Conservation (phyloP, 1,140 invertebrate genomes). For the Elymnias hypermnestra region DNA sequence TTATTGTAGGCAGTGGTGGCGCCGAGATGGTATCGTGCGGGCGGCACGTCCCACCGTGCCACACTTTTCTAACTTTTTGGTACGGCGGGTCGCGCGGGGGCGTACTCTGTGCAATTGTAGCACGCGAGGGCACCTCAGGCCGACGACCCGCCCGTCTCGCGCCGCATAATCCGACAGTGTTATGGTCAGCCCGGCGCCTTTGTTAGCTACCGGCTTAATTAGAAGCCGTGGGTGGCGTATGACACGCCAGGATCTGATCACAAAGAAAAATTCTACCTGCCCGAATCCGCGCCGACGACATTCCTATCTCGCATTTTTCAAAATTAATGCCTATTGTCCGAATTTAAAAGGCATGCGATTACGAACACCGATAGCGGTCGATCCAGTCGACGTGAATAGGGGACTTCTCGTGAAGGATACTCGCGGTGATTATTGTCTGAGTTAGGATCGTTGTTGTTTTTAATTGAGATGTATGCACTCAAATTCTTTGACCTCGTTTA, state of each 20-base stretch:
- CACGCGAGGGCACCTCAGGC: conserved; percentile 63
- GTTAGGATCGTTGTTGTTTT: conserved; percentile 28
- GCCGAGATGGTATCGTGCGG: conserved; percentile 56
- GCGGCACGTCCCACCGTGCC: conserved; percentile 38
- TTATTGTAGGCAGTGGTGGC: no score
- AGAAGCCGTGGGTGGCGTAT: conserved; percentile 69
- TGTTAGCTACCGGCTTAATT: conserved; percentile 70
- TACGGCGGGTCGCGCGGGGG: conserved; percentile 50
- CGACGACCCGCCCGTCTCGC: conserved; percentile 32
- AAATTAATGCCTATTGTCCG: conserved; percentile 70
- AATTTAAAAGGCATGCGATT: conserved; percentile 37
- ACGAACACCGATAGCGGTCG: conserved; percentile 35
- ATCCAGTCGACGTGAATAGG: conserved; percentile 12
- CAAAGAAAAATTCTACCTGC: conserved; percentile 73
- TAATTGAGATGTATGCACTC: conserved; percentile 66
- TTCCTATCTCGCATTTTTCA: conserved; percentile 62
- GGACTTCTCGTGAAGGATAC: conserved; percentile 8
- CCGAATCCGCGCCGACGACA: conserved; percentile 55
- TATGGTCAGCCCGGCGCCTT: conserved; percentile 66
- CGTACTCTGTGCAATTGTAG: conserved; percentile 67
- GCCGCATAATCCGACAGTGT: conserved; percentile 66
- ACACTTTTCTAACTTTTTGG: conserved; percentile 71
- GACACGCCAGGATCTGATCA: conserved; percentile 69
- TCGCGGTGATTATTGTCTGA: conserved; percentile 8
- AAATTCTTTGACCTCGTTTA: conserved; percentile 70